These are phyloP conservation scores for Podarcis muralis DNA, from an alignment of 2,113 vertebrate genomes.

Conservation along the genomic window DNA sequence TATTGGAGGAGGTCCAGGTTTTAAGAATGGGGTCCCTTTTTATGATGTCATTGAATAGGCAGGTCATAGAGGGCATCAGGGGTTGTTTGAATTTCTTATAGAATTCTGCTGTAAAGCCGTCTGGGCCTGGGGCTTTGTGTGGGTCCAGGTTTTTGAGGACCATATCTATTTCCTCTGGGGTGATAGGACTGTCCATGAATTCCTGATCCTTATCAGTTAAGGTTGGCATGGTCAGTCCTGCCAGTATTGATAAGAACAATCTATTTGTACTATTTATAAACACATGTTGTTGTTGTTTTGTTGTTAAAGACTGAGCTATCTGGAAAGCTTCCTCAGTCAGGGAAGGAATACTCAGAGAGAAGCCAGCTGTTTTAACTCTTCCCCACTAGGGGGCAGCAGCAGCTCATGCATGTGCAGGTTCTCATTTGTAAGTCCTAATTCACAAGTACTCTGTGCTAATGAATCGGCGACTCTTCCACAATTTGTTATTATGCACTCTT, in stretches of 20 bases:
- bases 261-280: not conserved
- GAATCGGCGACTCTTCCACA: not conserved
- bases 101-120: too few species aligned
- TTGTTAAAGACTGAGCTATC: not conserved
- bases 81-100: too few species aligned
- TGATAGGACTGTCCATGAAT: too few species aligned
- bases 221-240: too few species aligned
- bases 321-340: not conserved
- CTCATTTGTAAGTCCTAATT: not conserved
- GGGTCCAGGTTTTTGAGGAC: too few species aligned
- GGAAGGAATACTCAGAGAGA: not conserved
- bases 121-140: too few species aligned
- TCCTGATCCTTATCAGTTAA: too few species aligned
- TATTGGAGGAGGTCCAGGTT: too few species aligned
- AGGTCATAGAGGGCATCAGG: too few species aligned
- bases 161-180: too few species aligned
- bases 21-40: too few species aligned
- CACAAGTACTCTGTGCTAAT: not conserved
- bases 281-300: not conserved
- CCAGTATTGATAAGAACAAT: not conserved
- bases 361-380: not conserved
- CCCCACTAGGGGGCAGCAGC: conserved; percentile 2
- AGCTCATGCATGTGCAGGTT: not conserved
- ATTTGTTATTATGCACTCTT: not conserved
- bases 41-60: too few species aligned